These are phyloP conservation scores for Bryconaethiops microstoma DNA, from an alignment of 2,797 vertebrate species.

Conservation along the genomic window DNA sequence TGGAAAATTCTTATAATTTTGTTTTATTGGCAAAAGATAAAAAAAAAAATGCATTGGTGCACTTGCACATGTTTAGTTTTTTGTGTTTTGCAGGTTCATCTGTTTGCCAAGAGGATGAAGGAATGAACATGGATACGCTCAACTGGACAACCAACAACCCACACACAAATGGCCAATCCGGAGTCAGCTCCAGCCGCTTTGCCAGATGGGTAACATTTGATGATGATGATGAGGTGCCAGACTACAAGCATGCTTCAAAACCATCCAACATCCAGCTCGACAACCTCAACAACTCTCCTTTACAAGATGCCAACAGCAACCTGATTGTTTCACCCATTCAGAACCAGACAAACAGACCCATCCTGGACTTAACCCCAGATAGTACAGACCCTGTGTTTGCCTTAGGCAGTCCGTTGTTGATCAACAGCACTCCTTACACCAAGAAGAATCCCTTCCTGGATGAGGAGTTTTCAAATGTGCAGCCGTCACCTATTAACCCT, in stretches of 20 bases:
- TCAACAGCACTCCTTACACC: conserved; percentile 69
- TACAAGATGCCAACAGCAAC: conserved; percentile 71
- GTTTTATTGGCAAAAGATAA: too few relatives aligned
- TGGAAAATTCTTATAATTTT: too few relatives aligned
- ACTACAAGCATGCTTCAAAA: conserved; percentile 57
- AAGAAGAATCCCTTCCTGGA: conserved; percentile 88
- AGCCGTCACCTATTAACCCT: conserved; percentile 88
- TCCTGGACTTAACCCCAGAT: conserved; percentile 79
- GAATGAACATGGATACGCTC: conserved; percentile 82
- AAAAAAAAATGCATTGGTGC: background rate
- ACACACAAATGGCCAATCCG: conserved; percentile 74
- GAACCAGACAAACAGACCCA: conserved; percentile 66
- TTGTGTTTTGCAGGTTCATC: conserved; percentile 74
- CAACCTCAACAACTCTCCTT: conserved; percentile 55
- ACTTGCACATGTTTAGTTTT: background rate
- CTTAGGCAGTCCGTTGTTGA: conserved; percentile 70
- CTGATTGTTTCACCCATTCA: conserved; percentile 63
- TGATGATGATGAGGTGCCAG: conserved; percentile 74
- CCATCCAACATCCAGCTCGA: conserved; percentile 69
- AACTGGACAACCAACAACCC: conserved; percentile 74
- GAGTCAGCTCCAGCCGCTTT: conserved; percentile 73
- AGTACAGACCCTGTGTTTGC: conserved; percentile 76
- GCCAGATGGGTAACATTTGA: conserved; percentile 91
- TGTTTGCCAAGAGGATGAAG: conserved; percentile 84
- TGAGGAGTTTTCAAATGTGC: conserved; percentile 80